A percentile compares a stretch with the other conserved stretches of the same genome.
phyloP scores from a whole-genome alignment of 2,797 vertebrate genomes.

The Argentina silus region DNA sequence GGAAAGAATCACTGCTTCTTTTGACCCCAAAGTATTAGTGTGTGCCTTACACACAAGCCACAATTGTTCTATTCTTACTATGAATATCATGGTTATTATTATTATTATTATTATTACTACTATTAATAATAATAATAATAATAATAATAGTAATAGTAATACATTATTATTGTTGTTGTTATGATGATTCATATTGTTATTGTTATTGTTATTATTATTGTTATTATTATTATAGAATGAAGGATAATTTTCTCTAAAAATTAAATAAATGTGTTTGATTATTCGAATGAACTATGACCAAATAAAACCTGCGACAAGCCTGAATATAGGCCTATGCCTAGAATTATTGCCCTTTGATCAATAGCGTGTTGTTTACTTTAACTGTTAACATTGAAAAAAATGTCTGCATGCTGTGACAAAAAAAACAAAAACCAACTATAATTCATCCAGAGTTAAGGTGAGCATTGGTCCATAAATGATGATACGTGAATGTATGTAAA shows the following conservation, averaged over 20 bases:
- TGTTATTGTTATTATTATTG: constrained; percentile 10
- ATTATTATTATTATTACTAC: constrained; percentile 3
- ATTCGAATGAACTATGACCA: not conserved
- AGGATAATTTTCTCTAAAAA: not conserved
- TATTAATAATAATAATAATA: not conserved
- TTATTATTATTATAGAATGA: not conserved
- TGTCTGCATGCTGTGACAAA: too few species aligned
- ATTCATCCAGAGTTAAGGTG: not conserved
- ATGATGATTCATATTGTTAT: constrained; percentile 19
- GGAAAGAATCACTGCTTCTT: not conserved
- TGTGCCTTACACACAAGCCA: not conserved
- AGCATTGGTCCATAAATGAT: not conserved
- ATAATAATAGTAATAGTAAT: not conserved
- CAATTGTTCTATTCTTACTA: constrained; percentile 34
- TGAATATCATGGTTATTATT: constrained; percentile 16
- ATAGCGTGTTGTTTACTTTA: not conserved
- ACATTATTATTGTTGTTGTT: constrained; percentile 18
- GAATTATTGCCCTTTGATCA: not conserved
- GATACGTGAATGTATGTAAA: not conserved
- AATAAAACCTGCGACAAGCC: not conserved
- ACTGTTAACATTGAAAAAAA: too few species aligned
- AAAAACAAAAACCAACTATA: not conserved
- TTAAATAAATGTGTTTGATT: not conserved
- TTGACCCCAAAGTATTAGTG: constrained; percentile 4
- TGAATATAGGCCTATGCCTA: too few species aligned